Base-by-base conservation (phyloP, 2,113 vertebrate genomes). In the Aphelocoma coerulescens region DNA sequence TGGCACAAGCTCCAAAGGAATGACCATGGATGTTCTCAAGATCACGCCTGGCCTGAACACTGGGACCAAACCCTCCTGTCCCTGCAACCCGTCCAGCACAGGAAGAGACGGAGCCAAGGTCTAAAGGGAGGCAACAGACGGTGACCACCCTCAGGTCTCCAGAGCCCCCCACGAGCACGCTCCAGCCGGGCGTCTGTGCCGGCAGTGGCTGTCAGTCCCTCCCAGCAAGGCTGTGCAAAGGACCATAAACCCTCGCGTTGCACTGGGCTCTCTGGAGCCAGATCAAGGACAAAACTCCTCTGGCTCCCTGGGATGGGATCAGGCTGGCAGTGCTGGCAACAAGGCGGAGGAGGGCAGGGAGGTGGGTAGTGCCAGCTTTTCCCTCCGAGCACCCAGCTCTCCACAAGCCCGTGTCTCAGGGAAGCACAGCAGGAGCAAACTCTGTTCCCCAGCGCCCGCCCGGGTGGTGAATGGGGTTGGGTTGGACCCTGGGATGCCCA, bases 401-500 rank as follows among this genome's bases (percentile, higher is more conserved):
- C 20, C 49, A 24, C 37, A 17, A 39, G 27, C 4, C 23, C 57
- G 32, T 11, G 37, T 23, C 51, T 37, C 15, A 28, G 22, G 41
- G 35, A 44, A 10, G 4, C 61, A 3, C 11, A 9, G 46, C 23
- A 2, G 61, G 46, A 61, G 41, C 43, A 20, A 65, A 55, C 33
- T 16, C 7, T 8, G 20, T 0, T 49, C 13, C 61, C 35, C 62
- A 54, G 69, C 1, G 0, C 77, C 41, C 0, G 1, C 54, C 26
- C 3, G 3, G 59, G 26, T 6, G 6, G 19, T 6, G 6, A 49
- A 6, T 16, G 0, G 2, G 44, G 19, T 21, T 1, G 1, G 33
- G 22, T 2, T 8, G 39, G 54, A 61, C 7, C 16, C 24, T 7
- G 37, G 69, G 4, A 4, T 10, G 49, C 63, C 21, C 55, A 32